phyloP scores from a whole-genome alignment of 2,888 invertebrate genomes.

The Lingula anatina region DNA sequence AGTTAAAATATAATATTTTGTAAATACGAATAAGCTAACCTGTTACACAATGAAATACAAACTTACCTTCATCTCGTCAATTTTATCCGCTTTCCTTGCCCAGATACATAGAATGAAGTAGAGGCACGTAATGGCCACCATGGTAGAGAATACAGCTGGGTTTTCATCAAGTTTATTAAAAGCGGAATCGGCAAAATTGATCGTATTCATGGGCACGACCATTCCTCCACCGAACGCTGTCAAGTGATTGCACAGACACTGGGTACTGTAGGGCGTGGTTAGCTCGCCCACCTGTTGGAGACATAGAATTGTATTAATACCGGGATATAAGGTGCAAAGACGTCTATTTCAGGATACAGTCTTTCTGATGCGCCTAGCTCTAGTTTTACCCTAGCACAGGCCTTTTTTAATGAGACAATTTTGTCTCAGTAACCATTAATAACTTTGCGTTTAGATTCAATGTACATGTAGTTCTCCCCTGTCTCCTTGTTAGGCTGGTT shows the following conservation, averaged over 20 bases:
- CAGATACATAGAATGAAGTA: slow-evolving; percentile 16
- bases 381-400: no score
- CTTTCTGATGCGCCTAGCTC: no score
- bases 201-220: slow-evolving; percentile 18
- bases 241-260: slow-evolving; percentile 17
- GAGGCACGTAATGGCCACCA: slow-evolving; percentile 14
- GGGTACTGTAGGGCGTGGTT: slow-evolving; percentile 17
- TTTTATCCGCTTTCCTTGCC: slow-evolving; percentile 14
- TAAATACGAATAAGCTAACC: no score
- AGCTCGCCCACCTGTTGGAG: slow-evolving; percentile 18
- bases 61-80: slow-evolving; percentile 13
- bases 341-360: background rate
- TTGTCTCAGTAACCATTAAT: no score
- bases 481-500: no score
- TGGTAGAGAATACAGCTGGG: slow-evolving; percentile 17
- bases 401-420: background rate
- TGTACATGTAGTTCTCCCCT: no score
- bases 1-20: no score
- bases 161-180: slow-evolving; percentile 20
- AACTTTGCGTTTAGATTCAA: no score
- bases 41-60: no score
- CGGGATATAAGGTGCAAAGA: no score
- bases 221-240: slow-evolving; percentile 13
- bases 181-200: slow-evolving; percentile 18
- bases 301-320: background rate